Evolutionary conservation across 1,140 invertebrate species (phyloP).

Genomic region (Parapsyche elsis): DNA sequence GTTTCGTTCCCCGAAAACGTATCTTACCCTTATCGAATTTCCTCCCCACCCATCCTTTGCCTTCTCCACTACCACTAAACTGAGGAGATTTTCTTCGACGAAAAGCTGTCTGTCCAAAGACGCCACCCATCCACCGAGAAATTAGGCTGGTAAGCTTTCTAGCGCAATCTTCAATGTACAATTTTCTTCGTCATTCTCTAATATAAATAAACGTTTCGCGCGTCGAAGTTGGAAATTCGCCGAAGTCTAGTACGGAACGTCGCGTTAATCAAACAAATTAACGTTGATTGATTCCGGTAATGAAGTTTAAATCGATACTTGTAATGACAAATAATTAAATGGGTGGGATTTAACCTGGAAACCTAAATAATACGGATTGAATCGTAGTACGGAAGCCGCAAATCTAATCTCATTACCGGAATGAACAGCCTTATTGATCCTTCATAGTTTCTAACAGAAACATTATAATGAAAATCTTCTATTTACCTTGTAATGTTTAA

Average conservation of each 20-base stretch:
- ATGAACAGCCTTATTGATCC: constrained; percentile 16
- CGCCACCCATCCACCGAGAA: neutral
- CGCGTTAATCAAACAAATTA: constrained; percentile 14
- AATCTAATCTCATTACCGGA: constrained; percentile 22
- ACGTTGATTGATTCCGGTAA: constrained; percentile 14
- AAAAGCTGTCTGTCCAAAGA: neutral
- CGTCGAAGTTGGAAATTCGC: no score
- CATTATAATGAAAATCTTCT: no score
- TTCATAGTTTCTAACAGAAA: no score
- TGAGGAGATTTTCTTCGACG: constrained; percentile 3
- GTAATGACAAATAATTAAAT: constrained; percentile 26
- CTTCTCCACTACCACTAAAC: neutral
- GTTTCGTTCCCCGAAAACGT: neutral
- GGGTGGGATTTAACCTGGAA: neutral
- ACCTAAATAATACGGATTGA: constrained; percentile 20
- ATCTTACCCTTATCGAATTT: neutral
- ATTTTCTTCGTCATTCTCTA: no score
- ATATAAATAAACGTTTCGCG: no score
- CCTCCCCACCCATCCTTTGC: neutral
- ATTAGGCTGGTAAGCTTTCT: neutral
- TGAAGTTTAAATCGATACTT: constrained; percentile 21
- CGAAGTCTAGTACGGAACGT: neutral
- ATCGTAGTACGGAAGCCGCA: neutral
- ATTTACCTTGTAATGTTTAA: no score
- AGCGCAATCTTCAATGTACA: neutral